Base-by-base conservation (phyloP, 2,888 invertebrate species). In the Pollenia griseotomentosa region DNA sequence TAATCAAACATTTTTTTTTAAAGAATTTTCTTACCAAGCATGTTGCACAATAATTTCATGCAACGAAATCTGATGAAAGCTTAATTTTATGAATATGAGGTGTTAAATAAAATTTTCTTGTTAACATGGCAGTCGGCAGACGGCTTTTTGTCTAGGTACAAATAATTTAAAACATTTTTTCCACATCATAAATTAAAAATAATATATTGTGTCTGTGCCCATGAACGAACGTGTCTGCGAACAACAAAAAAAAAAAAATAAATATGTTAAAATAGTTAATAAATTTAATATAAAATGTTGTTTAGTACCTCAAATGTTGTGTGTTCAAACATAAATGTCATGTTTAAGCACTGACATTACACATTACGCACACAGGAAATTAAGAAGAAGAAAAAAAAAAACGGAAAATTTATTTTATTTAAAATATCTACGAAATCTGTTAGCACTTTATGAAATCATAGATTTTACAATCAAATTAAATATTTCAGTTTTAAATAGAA, bases 311-410 rank as follows among this genome's bases (percentile, higher is more conserved):
- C 53, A 74, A 44, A 66, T 46, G 23, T 63, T 46, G 23, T 63
- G 57, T 83, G 83, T 80, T 75, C 19, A 61, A 80, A 80, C 80
- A 77, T 70, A 65, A 83, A 86, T 83, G 86, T 71, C 86, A 83
- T 70, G 71, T 77, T 86, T 80, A 65, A 61, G 55, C 79, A 57
- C 70, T 63, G 78, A 79, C 61, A 79, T 75, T 55, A 86, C 77
- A 77, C 57, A 82, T 83, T 80, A 80, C 51, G 75, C 75, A 63
- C 51, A 77, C 74, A 74, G 74, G 65, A 61, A 74, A 53, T 44
- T 16, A 14, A 46, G 2, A 19, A 57, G 66, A 68, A 51, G 40
- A 51, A 53, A 44, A 23, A 12, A 16, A 71, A 66, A 84, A 46
- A 65, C 73, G 57, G 55, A 55, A 14, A 11, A 3, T 23, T 57